These are phyloP conservation scores for Tiliacea aurago DNA, from an alignment of 2,888 invertebrate genomes.

Conservation along the genomic window DNA sequence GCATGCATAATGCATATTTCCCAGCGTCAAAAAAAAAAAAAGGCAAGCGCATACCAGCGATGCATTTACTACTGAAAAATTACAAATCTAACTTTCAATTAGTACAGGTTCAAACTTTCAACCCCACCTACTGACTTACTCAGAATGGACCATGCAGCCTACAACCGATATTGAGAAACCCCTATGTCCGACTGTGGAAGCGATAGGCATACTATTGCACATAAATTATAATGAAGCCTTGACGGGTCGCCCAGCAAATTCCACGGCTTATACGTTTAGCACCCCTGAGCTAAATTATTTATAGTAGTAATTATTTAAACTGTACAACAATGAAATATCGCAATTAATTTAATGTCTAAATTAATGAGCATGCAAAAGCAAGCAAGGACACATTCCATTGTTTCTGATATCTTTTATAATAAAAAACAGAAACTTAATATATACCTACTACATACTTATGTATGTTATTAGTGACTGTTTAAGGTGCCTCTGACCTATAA, in stretches of 20 bases:
- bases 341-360: slow-evolving; percentile 40
- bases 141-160: not conserved
- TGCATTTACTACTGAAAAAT: not conserved
- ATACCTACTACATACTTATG: no score
- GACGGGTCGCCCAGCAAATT: not conserved
- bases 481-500: slow-evolving; percentile 7
- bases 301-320: slow-evolving; percentile 10
- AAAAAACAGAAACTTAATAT: not conserved
- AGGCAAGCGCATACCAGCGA: not conserved
- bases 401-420: slow-evolving; percentile 6
- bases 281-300: slow-evolving; percentile 24
- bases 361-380: slow-evolving; percentile 41
- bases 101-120: not conserved
- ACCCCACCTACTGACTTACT: not conserved
- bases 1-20: no score
- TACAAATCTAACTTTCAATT: not conserved
- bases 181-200: slow-evolving; percentile 3
- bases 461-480: not conserved
- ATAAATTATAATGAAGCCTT: slow-evolving; percentile 37
- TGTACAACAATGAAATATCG: slow-evolving; percentile 37
- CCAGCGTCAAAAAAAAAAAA: no score
- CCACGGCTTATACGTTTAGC: not conserved
- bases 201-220: slow-evolving; percentile 20
- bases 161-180: slow-evolving; percentile 22
- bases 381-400: slow-evolving; percentile 45